Base-by-base conservation (phyloP, 1,140 invertebrate species). In the Stegodyphus mimosarum region DNA sequence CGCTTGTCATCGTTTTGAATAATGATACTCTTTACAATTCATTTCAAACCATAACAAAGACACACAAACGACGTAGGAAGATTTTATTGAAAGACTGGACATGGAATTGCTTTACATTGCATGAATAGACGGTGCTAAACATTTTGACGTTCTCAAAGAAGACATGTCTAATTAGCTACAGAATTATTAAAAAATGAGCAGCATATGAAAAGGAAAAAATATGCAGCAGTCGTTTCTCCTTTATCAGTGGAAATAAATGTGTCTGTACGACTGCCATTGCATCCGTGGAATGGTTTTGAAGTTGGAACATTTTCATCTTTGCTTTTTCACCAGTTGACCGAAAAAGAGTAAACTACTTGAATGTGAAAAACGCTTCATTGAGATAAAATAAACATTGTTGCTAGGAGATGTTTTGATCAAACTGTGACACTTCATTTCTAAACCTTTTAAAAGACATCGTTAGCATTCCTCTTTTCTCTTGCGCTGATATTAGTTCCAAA, bases 51-150 rank as follows among this genome's bases (percentile, higher is more conserved):
- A 3, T 33, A 33, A 33, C 33, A 60, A 60, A 60, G 55, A 10
- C 55, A 10, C 55, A 60, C 55, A 60, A 9, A 60, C n/a, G 64
- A 67, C 17, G 17, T 67, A 71, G 71, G 52, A 73, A 73, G 50
- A 73, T 73, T 52, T 73, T 73, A 73, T 73, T 73, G 71, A 73
- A 73, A 73, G 69, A 71, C 5, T 15, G 49, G 10, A 71, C 69
- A 13, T 50, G 11, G 48, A 55, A 7, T 53, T 11, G 5, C 17
- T 51, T 17, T 51, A 73, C 71, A 73, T 52, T 53, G 15, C 50
- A 15, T 53, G 51, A 17, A 52, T 11, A 73, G 71, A 73, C 71
- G n/a, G 71, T 55, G 71, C 52, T 73, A 53, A 71, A 73, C 51
- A 18, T 53, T 55, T 11, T 18, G n/a, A 73, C 71, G 11, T 13